Evolutionary conservation across 1,140 invertebrate species (phyloP).

Genomic region (Leptinotarsa texana): DNA sequence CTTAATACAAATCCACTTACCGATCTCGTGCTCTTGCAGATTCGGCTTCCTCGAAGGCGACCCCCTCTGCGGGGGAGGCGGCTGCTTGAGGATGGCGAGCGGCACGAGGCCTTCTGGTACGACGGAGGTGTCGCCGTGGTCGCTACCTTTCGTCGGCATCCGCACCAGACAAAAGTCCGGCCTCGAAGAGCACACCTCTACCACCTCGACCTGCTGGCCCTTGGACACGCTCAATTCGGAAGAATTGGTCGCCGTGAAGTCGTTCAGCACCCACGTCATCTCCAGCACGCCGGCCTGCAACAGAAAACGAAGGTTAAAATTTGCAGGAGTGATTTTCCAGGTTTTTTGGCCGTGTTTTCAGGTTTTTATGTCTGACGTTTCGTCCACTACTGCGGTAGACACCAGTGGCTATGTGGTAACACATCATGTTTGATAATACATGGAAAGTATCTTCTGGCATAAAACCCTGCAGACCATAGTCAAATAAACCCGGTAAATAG

Average conservation of each 20-base stretch:
- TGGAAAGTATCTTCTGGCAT: too few species aligned
- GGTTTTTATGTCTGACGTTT: not conserved
- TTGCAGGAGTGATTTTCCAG: not conserved
- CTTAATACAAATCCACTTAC: constrained; percentile 47
- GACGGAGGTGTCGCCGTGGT: constrained; percentile 62
- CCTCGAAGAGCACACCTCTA: constrained; percentile 68
- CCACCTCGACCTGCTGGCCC: constrained; percentile 89
- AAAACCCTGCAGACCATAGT: too few species aligned
- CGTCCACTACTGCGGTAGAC: too few species aligned
- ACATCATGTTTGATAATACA: too few species aligned
- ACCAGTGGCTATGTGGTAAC: too few species aligned
- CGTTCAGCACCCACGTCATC: constrained; percentile 85
- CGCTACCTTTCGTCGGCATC: constrained; percentile 61
- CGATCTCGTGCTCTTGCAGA: constrained; percentile 53
- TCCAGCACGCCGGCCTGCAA: constrained; percentile 71
- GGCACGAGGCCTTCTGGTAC: constrained; percentile 83
- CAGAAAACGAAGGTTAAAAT: constrained; percentile 17
- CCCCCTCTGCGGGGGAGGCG: constrained; percentile 62
- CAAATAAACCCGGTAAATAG: too few species aligned
- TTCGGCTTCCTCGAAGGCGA: constrained; percentile 63
- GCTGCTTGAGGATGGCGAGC: constrained; percentile 79
- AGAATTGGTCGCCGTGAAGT: constrained; percentile 72
- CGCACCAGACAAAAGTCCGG: constrained; percentile 70
- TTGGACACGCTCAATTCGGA: constrained; percentile 79
- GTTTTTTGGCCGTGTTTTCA: too few species aligned